Evolutionary conservation across 2,113 vertebrate genomes (phyloP).

Genomic region (Nanger granti): DNA sequence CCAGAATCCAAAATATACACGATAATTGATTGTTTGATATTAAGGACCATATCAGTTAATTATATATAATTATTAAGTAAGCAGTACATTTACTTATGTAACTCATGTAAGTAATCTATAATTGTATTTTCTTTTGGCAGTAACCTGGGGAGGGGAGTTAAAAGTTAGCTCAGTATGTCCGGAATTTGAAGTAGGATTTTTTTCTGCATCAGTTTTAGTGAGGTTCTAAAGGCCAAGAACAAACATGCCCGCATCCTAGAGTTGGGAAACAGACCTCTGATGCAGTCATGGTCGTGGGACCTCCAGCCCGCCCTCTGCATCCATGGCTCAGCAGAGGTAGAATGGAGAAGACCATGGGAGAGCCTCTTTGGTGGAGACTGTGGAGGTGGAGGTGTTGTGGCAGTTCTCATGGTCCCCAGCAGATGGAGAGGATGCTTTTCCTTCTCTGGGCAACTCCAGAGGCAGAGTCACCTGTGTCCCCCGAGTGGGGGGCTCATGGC

Average conservation of each 20-base stretch:
- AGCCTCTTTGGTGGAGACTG: not conserved
- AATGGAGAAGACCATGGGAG: not conserved
- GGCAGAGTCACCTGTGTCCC: not conserved
- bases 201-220: not conserved
- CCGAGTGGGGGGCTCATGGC: accelerated
- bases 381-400: accelerated
- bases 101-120: not conserved
- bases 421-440: not conserved
- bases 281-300: too few relatives aligned
- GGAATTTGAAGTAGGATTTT: not conserved
- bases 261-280: not conserved
- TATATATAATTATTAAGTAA: not conserved
- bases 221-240: not conserved
- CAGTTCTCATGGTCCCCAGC: accelerated
- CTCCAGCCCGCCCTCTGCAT: not conserved
- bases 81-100: not conserved
- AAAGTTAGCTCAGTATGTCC: not conserved
- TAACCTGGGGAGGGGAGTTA: not conserved
- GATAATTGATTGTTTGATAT: not conserved
- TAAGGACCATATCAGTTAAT: not conserved
- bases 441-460: not conserved
- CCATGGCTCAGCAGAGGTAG: not conserved
- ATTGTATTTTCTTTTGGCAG: not conserved
- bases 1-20: not conserved
- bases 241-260: not conserved